Evolutionary conservation across 2,888 invertebrate genomes (phyloP).

Genomic region (Lamellibrachia columna): DNA sequence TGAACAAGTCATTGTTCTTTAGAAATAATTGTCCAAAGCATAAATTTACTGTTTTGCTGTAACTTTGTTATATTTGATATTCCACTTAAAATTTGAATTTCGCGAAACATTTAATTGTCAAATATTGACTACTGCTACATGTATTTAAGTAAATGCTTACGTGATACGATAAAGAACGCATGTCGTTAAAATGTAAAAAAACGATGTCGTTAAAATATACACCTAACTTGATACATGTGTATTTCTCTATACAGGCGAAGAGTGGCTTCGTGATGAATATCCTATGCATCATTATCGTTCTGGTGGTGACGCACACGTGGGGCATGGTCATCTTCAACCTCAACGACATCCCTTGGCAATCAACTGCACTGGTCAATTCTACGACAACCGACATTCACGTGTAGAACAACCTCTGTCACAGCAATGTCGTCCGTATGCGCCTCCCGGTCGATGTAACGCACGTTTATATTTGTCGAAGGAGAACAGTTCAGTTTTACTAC

Average conservation of each 20-base stretch:
- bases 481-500: no score
- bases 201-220: no score
- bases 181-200: no score
- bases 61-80: no score
- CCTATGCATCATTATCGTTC: constrained; percentile 41
- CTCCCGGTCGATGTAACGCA: not conserved
- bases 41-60: no score
- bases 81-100: no score
- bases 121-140: not conserved
- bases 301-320: constrained; percentile 44
- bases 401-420: not conserved
- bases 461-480: not conserved
- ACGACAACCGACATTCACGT: not conserved
- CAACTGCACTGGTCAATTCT: no score
- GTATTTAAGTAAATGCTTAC: not conserved
- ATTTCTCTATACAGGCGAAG: constrained; percentile 36
- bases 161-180: no score
- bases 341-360: constrained; percentile 40
- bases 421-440: not conserved
- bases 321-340: constrained; percentile 41
- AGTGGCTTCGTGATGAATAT: constrained; percentile 45
- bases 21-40: no score
- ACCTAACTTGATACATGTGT: not conserved
- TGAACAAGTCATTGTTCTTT: no score
- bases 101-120: no score